A percentile compares a stretch with the other conserved stretches of the same genome.
These are phyloP conservation scores for Danio choprae DNA, from an alignment of 2,797 vertebrate genomes.

Conservation along the genomic window DNA sequence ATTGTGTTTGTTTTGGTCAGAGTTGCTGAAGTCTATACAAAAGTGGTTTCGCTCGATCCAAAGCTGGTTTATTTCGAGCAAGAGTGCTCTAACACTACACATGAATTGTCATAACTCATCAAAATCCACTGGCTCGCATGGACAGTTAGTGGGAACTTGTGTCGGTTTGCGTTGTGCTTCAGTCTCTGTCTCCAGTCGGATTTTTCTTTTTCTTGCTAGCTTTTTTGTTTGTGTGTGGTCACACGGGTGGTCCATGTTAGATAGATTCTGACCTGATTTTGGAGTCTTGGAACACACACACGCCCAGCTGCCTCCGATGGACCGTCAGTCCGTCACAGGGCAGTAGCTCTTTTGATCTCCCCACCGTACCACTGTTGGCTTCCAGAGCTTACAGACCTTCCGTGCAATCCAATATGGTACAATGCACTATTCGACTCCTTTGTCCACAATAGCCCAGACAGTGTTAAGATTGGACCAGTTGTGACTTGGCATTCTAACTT, in stretches of 20 bases:
- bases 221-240: slow-evolving; percentile 45
- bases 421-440: not conserved
- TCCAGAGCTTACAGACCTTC: slow-evolving; percentile 19
- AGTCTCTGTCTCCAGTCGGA: slow-evolving; percentile 18
- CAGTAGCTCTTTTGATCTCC: slow-evolving; percentile 46
- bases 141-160: not conserved
- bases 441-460: not conserved
- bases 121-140: not conserved
- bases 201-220: slow-evolving; percentile 20
- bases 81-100: slow-evolving; percentile 4
- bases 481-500: not conserved
- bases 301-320: slow-evolving; percentile 19
- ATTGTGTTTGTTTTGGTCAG: slow-evolving; percentile 73
- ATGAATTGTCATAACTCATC: slow-evolving; percentile 8
- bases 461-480: not conserved
- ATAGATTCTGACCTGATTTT: slow-evolving; percentile 56
- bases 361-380: not conserved
- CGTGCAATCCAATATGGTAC: not conserved
- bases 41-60: slow-evolving; percentile 9
- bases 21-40: slow-evolving; percentile 59
- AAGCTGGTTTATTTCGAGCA: slow-evolving; percentile 19
- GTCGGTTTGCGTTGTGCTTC: slow-evolving; percentile 7
- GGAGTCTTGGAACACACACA: slow-evolving; percentile 47
- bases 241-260: slow-evolving; percentile 46
- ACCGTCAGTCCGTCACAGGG: slow-evolving; percentile 41